Conservation (phyloP, 2,888 invertebrate genomes). For the Galerucella pusilla region DNA sequence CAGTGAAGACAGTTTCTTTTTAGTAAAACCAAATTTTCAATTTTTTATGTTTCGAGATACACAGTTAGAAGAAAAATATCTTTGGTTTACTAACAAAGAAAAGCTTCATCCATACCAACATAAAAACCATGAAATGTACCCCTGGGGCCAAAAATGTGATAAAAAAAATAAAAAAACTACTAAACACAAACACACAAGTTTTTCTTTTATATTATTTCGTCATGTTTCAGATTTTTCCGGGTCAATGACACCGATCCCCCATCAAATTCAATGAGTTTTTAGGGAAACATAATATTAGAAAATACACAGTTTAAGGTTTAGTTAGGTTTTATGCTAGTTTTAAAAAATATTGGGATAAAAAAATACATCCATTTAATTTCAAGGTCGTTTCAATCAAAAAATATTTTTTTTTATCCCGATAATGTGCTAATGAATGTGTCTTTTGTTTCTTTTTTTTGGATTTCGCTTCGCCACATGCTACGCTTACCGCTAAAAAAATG, state of each 20-base stretch:
- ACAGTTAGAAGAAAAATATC: too few species aligned
- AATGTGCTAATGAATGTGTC: constrained; percentile 47
- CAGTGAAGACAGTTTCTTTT: not conserved
- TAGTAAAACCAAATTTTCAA: constrained; percentile 11
- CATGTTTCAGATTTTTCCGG: constrained; percentile 65
- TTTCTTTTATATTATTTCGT: constrained; percentile 52
- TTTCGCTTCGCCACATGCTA: constrained; percentile 60
- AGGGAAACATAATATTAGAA: constrained; percentile 38
- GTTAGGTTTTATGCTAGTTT: constrained; percentile 56
- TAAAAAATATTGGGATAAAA: constrained; percentile 33
- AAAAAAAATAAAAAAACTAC: constrained; percentile 41
- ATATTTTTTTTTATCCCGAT: not conserved
- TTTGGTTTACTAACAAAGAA: constrained; percentile 4
- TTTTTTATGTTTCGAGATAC: not conserved
- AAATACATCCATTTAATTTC: not conserved
- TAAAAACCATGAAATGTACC: constrained; percentile 44
- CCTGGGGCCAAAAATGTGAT: constrained; percentile 58
- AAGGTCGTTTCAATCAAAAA: too few species aligned
- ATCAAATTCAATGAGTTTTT: constrained; percentile 58
- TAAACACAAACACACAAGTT: constrained; percentile 51
- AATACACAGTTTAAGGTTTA: constrained; percentile 54
- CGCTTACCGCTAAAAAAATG: constrained; percentile 56
- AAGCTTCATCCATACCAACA: constrained; percentile 12
- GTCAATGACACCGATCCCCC: constrained; percentile 64
- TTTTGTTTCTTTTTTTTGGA: constrained; percentile 55